Conservation (phyloP, 2,888 invertebrate genomes). For the Lasioglossum malachurum region DNA sequence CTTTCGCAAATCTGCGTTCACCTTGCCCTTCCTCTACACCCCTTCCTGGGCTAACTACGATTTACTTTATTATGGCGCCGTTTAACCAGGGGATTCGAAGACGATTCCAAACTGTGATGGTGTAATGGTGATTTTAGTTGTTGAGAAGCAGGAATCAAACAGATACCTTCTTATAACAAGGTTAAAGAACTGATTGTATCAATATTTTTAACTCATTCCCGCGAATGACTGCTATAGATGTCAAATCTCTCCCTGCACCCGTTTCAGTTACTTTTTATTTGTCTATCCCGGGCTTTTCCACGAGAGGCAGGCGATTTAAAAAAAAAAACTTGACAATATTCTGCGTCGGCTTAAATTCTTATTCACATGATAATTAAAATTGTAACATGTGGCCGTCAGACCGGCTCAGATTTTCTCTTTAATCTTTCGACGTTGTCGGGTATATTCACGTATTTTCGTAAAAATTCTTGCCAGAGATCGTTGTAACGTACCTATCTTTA, state of each 20-base stretch:
- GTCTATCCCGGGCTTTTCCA: neutral
- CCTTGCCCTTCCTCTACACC: neutral
- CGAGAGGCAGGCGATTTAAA: neutral
- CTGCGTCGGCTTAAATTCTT: slow-evolving; percentile 1
- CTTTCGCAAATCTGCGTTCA: neutral
- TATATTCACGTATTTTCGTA: neutral
- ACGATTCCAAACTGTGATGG: neutral
- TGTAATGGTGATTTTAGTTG: neutral
- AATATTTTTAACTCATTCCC: too few species aligned
- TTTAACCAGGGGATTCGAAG: neutral
- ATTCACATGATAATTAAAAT: neutral
- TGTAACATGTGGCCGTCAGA: neutral
- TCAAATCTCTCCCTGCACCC: neutral
- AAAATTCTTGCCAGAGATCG: neutral
- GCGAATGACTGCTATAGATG: too few species aligned
- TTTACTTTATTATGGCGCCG: neutral
- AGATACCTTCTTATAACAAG: neutral
- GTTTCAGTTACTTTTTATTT: neutral
- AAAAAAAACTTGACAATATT: neutral
- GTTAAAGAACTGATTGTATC: neutral
- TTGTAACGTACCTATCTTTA: neutral
- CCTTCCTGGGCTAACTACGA: neutral
- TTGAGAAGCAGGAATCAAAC: neutral
- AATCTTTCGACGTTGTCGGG: neutral
- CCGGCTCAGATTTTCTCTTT: neutral